Base-by-base conservation (phyloP, 2,797 vertebrate genomes). In the Chaenodraco wilsoni region DNA sequence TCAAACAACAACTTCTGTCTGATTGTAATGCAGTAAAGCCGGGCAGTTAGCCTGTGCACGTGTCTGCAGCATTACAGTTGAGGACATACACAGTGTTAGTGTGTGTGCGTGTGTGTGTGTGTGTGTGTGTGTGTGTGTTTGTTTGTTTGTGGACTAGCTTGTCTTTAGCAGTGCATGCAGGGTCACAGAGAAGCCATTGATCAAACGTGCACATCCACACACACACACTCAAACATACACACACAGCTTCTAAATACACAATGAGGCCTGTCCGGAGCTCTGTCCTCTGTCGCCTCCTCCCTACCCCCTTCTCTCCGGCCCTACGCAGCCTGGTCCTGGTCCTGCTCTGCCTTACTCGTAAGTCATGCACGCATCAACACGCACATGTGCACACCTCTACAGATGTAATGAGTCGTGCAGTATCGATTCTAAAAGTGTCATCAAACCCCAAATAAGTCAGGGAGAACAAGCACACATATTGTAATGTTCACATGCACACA, bases 261-360 rank as follows among this genome's bases (percentile, higher is more conserved):
- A 95, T 95, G 95, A 93, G 79, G 90, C 74, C 88, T 68, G 88
- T 89, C 87, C 90, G 40, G 84, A 84, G 89, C 91, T 69, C 88
- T 87, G 90, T 86, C 84, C 90, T 84, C 75, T 83, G 86, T 88
- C 74, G 68, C 84, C 88, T 79, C 73, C 82, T 89, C 82, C 78
- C 88, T 69, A 79, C 78, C 41, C 82, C 88, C 75, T 70, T 88
- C 87, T 88, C 85, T 67, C 69, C 87, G 75, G 82, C 59, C 76
- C 82, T 90, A 56, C 83, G 68, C 86, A 77, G 76, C 88, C 74
- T 91, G 82, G 83, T 91, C 72, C 82, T 91, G 84, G 63, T 92
- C 76, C 87, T 92, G 65, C 78, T 92, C 75, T 87, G 83, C 83
- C 84, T 83, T 63, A 78, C 80, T 68, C 88, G 93, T 94, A 90